Base-by-base conservation (phyloP, 2,888 invertebrate species). In the Lymantria dispar region DNA sequence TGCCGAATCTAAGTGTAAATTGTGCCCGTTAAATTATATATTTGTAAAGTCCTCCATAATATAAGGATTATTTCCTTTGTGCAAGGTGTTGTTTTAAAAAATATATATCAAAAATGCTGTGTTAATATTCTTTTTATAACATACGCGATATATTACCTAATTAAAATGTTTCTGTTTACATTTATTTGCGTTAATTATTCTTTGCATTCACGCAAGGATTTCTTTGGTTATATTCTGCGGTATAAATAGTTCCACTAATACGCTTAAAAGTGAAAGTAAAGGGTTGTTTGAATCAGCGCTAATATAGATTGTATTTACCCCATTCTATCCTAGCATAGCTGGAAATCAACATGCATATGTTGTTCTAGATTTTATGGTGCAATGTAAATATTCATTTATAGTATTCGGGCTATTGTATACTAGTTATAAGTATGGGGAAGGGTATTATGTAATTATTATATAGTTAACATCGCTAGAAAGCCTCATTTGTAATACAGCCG, bases 391-490 rank as follows among this genome's bases (percentile, higher is more conserved):
- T 22, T 42, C 9, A 36, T 39, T 33, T 42, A 47, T 15, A 10
- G 43, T 50, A 43, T 42, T 47, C 39, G 22, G 22, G 29, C 13
- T 51, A 51, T 12, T 43, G 15, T 41, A 47, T 13, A 12, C 12
- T 47, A 51, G 47, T 47, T 14, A 42, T 50, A 50, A 51, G 40
- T 14, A 36, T 40, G 47, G 51, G 51, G 51, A 51, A 51, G 51
- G 47, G 51, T 51, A 47, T 43, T 44, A 44, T 50, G n/a, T 22
- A 47, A 14, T 38, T 33, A 11, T 13, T 15, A 38, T 47, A 33
- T 29, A 13, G 7, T 13, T 14, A 12, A 36, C 33, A 39, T 15
- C 9, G n/a, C 14, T 40, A 29, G 22, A 13, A 12, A 39, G 15
- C 14, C 3, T 38, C 10, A 31, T 22, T 30, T 50, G 42, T 50